phyloP scores from a whole-genome alignment of 1,140 invertebrate species.

The Listronotus bonariensis region DNA sequence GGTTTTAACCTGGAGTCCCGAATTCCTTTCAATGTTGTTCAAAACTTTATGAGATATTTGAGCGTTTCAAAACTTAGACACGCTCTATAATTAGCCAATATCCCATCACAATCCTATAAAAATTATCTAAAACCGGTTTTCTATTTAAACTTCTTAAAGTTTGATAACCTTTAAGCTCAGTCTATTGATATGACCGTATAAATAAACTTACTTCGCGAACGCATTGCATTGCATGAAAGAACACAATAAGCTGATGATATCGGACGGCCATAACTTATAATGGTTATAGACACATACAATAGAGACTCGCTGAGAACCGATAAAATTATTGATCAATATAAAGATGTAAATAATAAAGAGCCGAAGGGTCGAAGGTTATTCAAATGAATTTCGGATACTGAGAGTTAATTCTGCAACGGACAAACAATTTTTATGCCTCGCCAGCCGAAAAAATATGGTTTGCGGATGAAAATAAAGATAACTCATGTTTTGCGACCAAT shows the following conservation, averaged over 20 bases:
- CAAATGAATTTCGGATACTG: slow-evolving; percentile 41
- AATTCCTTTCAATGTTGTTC: too few relatives aligned
- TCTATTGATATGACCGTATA: slow-evolving; percentile 24
- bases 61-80: too few relatives aligned
- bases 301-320: slow-evolving; percentile 38
- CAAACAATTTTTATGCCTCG: too few relatives aligned
- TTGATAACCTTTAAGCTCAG: slow-evolving; percentile 5
- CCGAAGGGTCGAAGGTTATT: slow-evolving; percentile 47
- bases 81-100: too few relatives aligned
- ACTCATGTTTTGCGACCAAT: too few relatives aligned
- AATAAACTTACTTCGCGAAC: slow-evolving; percentile 27
- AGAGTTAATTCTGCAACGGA: slow-evolving; percentile 25
- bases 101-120: too few relatives aligned
- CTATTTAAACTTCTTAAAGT: slow-evolving; percentile 5
- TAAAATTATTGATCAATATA: slow-evolving; percentile 48
- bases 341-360: slow-evolving; percentile 50
- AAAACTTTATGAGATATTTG: too few relatives aligned
- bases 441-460: too few relatives aligned
- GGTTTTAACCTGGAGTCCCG: too few relatives aligned
- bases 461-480: too few relatives aligned
- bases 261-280: slow-evolving; percentile 46
- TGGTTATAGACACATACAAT: slow-evolving; percentile 44
- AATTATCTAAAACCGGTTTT: too few relatives aligned
- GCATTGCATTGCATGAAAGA: slow-evolving; percentile 36
- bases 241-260: slow-evolving; percentile 45